Percentiles rank a stretch among this genome's conserved stretches.
phyloP scores from a whole-genome alignment of 2,113 vertebrate genomes.

The Passer montanus region DNA sequence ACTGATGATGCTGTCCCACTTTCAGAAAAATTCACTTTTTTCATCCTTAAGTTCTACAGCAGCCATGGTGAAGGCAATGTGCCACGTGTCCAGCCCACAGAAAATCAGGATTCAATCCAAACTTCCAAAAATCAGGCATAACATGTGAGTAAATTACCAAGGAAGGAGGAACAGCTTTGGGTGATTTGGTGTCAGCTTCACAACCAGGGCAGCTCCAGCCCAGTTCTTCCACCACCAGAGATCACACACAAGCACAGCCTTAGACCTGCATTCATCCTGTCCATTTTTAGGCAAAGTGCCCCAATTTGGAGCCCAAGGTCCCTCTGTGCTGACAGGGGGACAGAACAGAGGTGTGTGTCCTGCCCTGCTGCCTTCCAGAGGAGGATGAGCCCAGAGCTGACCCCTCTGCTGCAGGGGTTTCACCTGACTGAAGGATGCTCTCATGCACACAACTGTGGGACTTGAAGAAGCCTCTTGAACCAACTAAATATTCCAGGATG shows the following conservation, averaged over 20 bases:
- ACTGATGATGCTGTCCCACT: too few species aligned
- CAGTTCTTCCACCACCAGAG: background rate
- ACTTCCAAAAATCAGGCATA: background rate
- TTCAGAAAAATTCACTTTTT: background rate
- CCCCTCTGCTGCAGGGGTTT: background rate
- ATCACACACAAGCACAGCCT: background rate
- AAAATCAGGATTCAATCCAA: background rate
- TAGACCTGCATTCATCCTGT: background rate
- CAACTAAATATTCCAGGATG: rapidly evolving
- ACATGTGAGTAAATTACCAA: background rate
- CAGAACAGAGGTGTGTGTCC: rapidly evolving
- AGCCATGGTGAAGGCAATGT: background rate
- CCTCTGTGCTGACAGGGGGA: background rate
- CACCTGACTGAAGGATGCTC: background rate
- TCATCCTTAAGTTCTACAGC: background rate
- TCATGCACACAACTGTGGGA: background rate
- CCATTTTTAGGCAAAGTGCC: background rate
- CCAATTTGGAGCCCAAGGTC: background rate
- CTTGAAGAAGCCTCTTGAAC: background rate
- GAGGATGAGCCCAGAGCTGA: background rate
- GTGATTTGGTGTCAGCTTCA: background rate
- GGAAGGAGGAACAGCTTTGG: background rate
- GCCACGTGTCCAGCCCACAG: rapidly evolving
- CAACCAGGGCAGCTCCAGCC: background rate
- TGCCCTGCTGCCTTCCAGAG: background rate